These are phyloP conservation scores for Hoplostethus atlanticus DNA, from an alignment of 2,797 vertebrate species.

Conservation along the genomic window DNA sequence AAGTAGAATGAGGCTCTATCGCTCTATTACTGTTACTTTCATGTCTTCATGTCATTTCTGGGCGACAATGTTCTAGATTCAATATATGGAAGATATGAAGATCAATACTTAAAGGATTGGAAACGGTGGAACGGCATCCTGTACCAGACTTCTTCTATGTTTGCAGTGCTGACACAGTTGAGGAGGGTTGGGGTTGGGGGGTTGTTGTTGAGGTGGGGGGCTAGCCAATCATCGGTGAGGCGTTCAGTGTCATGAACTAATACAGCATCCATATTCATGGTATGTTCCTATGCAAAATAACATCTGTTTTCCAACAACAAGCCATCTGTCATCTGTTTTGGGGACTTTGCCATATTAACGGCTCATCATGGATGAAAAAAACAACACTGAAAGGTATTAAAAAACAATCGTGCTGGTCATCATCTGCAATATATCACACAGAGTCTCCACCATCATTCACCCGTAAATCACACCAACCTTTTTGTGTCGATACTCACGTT, in stretches of 20 bases:
- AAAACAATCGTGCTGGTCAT: conserved; percentile 36
- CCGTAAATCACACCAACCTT: conserved; percentile 24
- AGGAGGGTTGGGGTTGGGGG: not conserved
- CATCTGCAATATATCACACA: conserved; percentile 21
- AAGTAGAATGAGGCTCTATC: too few relatives aligned
- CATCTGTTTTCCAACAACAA: conserved; percentile 94
- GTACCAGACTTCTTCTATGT: not conserved
- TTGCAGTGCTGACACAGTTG: not conserved
- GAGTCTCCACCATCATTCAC: conserved; percentile 13
- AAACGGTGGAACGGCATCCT: not conserved
- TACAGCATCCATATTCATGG: conserved; percentile 95
- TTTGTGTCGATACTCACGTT: not conserved
- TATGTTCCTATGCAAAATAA: conserved; percentile 89
- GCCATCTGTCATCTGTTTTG: conserved; percentile 91
- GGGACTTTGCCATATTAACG: conserved; percentile 82
- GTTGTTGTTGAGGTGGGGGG: not conserved
- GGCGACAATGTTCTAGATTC: too few relatives aligned
- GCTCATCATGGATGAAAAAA: conserved; percentile 56
- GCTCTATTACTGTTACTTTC: too few relatives aligned
- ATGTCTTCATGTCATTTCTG: too few relatives aligned
- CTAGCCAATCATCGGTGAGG: conserved; percentile 58
- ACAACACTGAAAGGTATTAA: conserved; percentile 25
- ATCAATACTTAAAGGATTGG: too few relatives aligned
- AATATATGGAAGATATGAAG: too few relatives aligned
- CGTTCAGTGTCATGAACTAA: conserved; percentile 89